phyloP scores from a whole-genome alignment of 2,888 invertebrate species.

The Lasioglossum villosulum region DNA sequence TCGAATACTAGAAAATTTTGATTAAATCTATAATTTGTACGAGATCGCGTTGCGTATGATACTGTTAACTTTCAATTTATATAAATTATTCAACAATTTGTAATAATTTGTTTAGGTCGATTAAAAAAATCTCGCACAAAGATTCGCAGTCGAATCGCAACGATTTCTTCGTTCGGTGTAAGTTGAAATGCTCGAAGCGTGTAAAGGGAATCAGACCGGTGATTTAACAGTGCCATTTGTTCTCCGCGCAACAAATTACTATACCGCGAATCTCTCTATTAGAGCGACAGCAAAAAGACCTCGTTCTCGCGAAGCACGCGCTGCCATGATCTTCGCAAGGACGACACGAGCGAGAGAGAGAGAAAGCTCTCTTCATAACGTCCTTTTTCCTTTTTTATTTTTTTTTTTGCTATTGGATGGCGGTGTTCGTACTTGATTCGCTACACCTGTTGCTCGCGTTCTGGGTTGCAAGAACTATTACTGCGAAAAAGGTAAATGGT shows the following conservation, averaged over 20 bases:
- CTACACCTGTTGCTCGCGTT: conserved; percentile 68
- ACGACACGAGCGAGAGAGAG: background rate
- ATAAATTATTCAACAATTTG: too few relatives aligned
- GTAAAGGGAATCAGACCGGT: background rate
- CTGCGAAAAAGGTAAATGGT: conserved; percentile 36
- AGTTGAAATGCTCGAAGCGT: background rate
- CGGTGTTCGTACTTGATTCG: conserved; percentile 52
- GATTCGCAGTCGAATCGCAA: background rate
- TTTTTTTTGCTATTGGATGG: conserved; percentile 47
- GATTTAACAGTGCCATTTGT: background rate
- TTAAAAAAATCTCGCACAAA: background rate
- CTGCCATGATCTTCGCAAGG: background rate
- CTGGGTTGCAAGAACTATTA: conserved; percentile 55
- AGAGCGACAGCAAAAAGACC: background rate
- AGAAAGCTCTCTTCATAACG: conserved; percentile 24
- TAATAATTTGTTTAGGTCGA: background rate
- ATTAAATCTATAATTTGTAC: background rate
- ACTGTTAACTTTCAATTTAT: too few relatives aligned
- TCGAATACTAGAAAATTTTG: background rate
- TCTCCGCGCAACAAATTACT: background rate
- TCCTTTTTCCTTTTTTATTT: conserved; percentile 44
- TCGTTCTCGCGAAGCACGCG: conserved; percentile 3
- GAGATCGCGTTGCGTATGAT: too few relatives aligned
- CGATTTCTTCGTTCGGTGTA: background rate
- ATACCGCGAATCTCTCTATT: background rate